Evolutionary conservation across 2,113 vertebrate genomes (phyloP).

Genomic region (Symphodus melops): DNA sequence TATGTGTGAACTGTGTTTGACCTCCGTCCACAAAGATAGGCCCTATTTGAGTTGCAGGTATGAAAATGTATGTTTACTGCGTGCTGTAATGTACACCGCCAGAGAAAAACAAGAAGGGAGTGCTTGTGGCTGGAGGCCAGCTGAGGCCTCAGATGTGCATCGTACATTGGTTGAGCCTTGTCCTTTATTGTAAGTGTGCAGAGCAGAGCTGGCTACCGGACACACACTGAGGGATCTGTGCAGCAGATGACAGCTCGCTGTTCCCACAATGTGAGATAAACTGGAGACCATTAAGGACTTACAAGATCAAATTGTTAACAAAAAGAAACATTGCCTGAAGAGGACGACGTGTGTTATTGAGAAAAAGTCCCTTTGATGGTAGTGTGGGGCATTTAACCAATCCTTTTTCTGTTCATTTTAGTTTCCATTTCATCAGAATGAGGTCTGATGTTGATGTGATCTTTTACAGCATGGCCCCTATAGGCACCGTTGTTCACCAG

Average conservation of each 20-base stretch:
- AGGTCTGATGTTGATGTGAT: not conserved
- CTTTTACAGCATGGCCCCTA: not conserved
- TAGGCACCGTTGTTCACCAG: not conserved
- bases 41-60: constrained; percentile 39
- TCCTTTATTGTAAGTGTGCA: constrained; percentile 64
- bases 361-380: not conserved
- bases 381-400: not conserved
- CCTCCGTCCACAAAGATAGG: constrained; percentile 46
- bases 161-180: constrained; percentile 67
- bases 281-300: constrained; percentile 30
- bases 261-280: constrained; percentile 32
- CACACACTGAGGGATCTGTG: constrained; percentile 68
- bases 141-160: constrained; percentile 72
- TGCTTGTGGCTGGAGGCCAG: constrained; percentile 68
- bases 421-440: not conserved
- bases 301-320: constrained; percentile 12
- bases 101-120: constrained; percentile 31
- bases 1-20: constrained; percentile 54
- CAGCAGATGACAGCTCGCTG: constrained; percentile 70
- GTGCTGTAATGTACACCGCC: constrained; percentile 52
- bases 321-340: not conserved
- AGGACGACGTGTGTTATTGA: not conserved
- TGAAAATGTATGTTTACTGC: constrained; percentile 58
- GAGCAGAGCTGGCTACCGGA: constrained; percentile 62
- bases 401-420: not conserved